Conservation (phyloP, 2,888 invertebrate species). For the Melitaea athalia region DNA sequence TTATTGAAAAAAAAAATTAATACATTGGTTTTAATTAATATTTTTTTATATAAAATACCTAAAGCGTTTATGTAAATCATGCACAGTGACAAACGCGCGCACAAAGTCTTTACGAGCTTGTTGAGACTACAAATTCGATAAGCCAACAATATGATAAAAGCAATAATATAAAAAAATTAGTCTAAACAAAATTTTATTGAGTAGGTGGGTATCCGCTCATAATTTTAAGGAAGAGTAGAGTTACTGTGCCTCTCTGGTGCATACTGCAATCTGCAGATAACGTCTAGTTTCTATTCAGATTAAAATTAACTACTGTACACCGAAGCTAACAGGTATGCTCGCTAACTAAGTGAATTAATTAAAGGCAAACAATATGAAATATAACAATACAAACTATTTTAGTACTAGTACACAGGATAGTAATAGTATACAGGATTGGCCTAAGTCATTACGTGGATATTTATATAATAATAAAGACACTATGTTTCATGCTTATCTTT, state of each 20-base stretch:
- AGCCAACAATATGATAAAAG: not conserved
- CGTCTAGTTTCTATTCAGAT: conserved; percentile 26
- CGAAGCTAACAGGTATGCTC: conserved; percentile 17
- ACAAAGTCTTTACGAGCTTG: no score
- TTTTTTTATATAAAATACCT: no score
- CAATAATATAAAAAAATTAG: not conserved
- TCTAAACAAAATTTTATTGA: not conserved
- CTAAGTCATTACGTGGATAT: not conserved
- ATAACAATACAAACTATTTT: not conserved
- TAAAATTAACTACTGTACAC: conserved; percentile 18
- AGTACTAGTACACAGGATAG: no score
- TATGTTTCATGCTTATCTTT: no score
- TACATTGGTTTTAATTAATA: no score
- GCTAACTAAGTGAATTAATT: conserved; percentile 12
- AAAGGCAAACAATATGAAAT: conserved; percentile 7
- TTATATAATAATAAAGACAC: no score
- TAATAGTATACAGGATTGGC: not conserved
- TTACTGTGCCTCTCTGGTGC: conserved; percentile 9
- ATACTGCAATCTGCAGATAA: conserved; percentile 23
- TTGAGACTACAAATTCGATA: no score
- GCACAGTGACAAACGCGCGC: no score
- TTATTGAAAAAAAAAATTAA: no score
- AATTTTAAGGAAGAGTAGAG: not conserved
- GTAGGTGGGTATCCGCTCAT: not conserved
- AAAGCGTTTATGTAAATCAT: no score